Conservation (phyloP, 1,140 invertebrate species). For the Bombus confusus region DNA sequence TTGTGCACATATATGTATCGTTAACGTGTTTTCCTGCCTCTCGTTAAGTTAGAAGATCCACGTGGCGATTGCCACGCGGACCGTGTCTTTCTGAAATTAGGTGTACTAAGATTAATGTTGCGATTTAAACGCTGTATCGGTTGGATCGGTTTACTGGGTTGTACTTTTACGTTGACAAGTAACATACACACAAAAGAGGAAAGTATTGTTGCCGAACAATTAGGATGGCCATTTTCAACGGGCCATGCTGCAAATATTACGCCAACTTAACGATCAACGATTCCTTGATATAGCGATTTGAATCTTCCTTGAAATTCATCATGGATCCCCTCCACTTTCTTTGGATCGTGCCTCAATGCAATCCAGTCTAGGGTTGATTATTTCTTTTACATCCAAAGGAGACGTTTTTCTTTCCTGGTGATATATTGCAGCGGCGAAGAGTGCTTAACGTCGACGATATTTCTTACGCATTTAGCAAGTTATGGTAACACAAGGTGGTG, state of each 20-base stretch:
- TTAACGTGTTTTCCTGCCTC: constrained; percentile 35
- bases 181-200: constrained; percentile 30
- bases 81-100: neutral
- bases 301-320: neutral
- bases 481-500: constrained; percentile 69
- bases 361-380: neutral
- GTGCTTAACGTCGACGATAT: constrained; percentile 53
- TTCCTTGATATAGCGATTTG: neutral
- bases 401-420: neutral
- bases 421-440: constrained; percentile 38
- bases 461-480: constrained; percentile 54
- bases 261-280: neutral
- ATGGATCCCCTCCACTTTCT: neutral
- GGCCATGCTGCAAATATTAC: neutral
- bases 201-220: neutral
- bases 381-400: neutral
- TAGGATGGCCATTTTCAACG: neutral
- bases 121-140: constrained; percentile 13
- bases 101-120: constrained; percentile 26
- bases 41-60: neutral
- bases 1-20: constrained; percentile 67
- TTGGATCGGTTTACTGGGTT: constrained; percentile 36
- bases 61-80: neutral
- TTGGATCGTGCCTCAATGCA: neutral
- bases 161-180: constrained; percentile 16